Base-by-base conservation (phyloP, 2,797 vertebrate genomes). In the Momotus momota region DNA sequence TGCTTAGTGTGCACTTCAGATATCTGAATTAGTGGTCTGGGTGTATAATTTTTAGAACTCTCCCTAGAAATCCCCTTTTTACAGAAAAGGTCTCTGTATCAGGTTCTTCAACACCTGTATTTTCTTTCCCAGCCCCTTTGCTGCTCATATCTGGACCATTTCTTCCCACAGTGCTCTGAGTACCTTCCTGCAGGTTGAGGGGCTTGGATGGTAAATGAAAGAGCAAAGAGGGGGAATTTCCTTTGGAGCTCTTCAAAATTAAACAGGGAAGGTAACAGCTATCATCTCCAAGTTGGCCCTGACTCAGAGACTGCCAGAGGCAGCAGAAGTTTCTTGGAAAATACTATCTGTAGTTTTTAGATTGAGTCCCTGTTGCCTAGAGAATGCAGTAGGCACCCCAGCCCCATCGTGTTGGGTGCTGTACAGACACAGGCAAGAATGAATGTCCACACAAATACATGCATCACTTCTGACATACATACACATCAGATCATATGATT, bases 401-500 rank as follows among this genome's bases (percentile, higher is more conserved):
- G 20, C 7, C 22, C 43, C 27, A 4, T 10, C 0, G 0, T 71
- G 52, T 40, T 70, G 20, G n/a, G 26, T 33, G 35, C 45, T 78
- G 38, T 12, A 13, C 0, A 0, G 35, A 52, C 64, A 54, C 57
- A 79, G 60, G 6, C 17, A 29, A 46, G 22, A 49, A 13, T 14
- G 49, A 66, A 69, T 0, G 0, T 26, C 13, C 43, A n/a, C 23
- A 38, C 31, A 55, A 33, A 21, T 4, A 2, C 9, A 41, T 0
- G 1, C 26, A 26, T 64, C 33, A 5, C 26, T 46, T 46, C 61
- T 55, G 58, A 29, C 29, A 4, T 2, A 9, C 19, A 26, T 8
- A 7, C 12, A 27, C 2, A 3, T 17, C 45, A 43, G 71, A 73
- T 33, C 8, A 31, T 35, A 31, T 29, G 31, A 12, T 66, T 93